Evolutionary conservation across 2,888 invertebrate genomes (phyloP), one percentile per base, ranked within the genome.

Genomic region (Torymus tubicola): DNA sequence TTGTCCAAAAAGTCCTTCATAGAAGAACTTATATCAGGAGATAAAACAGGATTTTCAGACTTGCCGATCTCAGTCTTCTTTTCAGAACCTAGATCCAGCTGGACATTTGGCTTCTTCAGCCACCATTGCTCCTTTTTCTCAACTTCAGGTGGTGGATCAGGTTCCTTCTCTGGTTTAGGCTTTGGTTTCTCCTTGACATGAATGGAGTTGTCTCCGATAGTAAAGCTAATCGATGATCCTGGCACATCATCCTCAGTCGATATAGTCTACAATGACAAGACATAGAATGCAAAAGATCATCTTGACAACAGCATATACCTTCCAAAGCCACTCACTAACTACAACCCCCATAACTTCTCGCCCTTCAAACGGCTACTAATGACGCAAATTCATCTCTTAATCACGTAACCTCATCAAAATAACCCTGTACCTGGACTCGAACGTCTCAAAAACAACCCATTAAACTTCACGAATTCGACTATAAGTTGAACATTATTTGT

Each of bases 1-100:
- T 88, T 89, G 69, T 87, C 87, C 3, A 90, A 84, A 84, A 90
- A 90, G 50, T 90, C 90, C 80, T 87, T 88, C 87, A 89, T 89
- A 3, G 90, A 90, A 63, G 89, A 88, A 65, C 86, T 90, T 68
- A 86, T 83, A 31, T 89, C 88, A 5, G 88, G 86, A 4, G 87
- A 87, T 50, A 84, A 83, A 72, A 83, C 85, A 8, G 85, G 84
- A 4, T 84, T 82, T 55, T 82, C 78, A 4, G 2, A 18, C 14
- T 75, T 78, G 16, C 76, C 52, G 11, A 53, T 18, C 3, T 84
- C 85, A 2, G 68, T 52, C 14, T 86, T 87, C 82, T 84, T 84
- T 2, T 75, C 61, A 12, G 52, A 81, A 13, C 84, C 69, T 18
- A 83, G 5, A 18, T 86, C 87, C 5, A 88, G 60, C 63, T 84